A percentile compares a stretch with the other conserved stretches of the same genome.
phyloP scores from a whole-genome alignment of 2,888 invertebrate genomes.

The Apodemia duryi region DNA sequence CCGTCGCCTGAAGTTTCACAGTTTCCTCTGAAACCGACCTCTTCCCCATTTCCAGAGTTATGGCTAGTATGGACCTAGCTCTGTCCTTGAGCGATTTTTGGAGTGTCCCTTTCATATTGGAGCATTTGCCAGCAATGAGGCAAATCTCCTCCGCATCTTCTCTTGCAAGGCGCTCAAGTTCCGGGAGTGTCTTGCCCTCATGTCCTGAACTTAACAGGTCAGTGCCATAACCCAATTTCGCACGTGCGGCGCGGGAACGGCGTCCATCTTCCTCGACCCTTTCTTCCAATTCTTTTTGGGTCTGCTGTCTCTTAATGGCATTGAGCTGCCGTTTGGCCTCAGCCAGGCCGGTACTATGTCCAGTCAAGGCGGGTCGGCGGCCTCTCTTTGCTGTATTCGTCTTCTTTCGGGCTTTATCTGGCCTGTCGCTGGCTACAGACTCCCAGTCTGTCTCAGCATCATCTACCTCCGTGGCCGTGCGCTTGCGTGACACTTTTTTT shows the following conservation, averaged over 20 bases:
- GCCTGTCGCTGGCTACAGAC: too few species aligned
- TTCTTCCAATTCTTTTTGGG: background rate
- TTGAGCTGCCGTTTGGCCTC: constrained; percentile 10
- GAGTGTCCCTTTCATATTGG: background rate
- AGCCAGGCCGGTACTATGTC: background rate
- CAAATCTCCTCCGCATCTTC: background rate
- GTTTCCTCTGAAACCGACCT: background rate
- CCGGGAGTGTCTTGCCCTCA: background rate
- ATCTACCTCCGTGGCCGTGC: too few species aligned
- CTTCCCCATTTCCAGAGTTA: background rate
- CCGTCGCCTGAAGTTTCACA: background rate
- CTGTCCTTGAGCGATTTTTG: background rate
- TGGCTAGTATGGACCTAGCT: background rate
- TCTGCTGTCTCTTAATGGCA: background rate
- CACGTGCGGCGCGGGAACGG: background rate
- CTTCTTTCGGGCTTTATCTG: too few species aligned
- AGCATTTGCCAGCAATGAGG: background rate
- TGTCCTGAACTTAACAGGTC: background rate
- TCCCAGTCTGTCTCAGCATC: too few species aligned
- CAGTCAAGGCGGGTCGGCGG: too few species aligned
- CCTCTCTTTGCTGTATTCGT: too few species aligned
- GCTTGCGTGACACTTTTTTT: too few species aligned
- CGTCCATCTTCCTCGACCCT: background rate
- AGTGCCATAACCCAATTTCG: background rate
- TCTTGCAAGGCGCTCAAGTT: background rate